Base-by-base conservation (phyloP, 2,888 invertebrate species). In the Euzetes globulus region DNA sequence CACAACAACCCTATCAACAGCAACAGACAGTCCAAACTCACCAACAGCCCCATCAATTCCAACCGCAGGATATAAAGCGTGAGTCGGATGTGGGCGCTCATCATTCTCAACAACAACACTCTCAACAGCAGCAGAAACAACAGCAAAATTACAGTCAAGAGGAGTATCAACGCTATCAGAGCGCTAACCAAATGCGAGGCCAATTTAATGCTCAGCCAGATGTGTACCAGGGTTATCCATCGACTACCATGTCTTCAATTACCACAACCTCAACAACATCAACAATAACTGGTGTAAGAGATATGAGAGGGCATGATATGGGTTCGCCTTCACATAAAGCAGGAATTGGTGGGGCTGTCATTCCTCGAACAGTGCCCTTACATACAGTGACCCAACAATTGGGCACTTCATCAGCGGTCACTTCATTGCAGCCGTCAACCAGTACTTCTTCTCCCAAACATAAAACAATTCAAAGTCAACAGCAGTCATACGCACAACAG, bases 221-320 rank as follows among this genome's bases (percentile, higher is more conserved):
- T 65, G 19, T 19, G 3, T 65, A 65, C 15, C 68, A 68, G 37
- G 11, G 1, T 1, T 68, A 68, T 45, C 45, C 27, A 15, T 45
- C 77, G 52, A 22, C 72, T 63, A 65, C 50, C 29, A 58, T 41
- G 55, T 5, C 65, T 4, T 45, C 55, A 29, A 29, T 75, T 65
- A 75, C 63, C 45, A 58, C 55, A 58, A 22, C 65, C 1, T 33
- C 70, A 80, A 7, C 82, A 82, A 5, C 72, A 17, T 5, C n/a
- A 7, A 41, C 71, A 45, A 71, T 7, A 9, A 52, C 15, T 15
- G 52, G 52, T 1, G 7, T 41, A 3, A 72, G 33, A 68, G 68
- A 68, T 68, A 45, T 68, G 22, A 68, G 15, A 68, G 3, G 2
- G 1, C 41, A 41, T 0, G 68, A 68, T 1, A 68, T 68, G 68